phyloP scores from a whole-genome alignment of 2,888 invertebrate genomes.

The Diachrysia chrysitis region DNA sequence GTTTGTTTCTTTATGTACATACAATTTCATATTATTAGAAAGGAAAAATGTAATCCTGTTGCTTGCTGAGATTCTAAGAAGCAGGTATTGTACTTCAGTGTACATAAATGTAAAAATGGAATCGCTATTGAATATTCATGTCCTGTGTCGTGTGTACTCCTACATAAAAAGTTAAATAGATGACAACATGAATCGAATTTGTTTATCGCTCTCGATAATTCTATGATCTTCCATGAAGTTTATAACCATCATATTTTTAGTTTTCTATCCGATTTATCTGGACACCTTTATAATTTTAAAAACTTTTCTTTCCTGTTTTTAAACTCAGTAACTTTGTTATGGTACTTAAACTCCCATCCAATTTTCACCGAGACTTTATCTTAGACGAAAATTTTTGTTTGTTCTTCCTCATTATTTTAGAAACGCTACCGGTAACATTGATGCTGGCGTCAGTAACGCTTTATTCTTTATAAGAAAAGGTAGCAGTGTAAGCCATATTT shows the following conservation, averaged over 20 bases:
- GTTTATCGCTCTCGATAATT: background rate
- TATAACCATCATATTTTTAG: slow-evolving; percentile 3
- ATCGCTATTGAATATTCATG: slow-evolving; percentile 1
- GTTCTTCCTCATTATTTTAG: slow-evolving; percentile 23
- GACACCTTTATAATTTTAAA: slow-evolving; percentile 35
- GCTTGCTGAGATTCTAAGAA: background rate
- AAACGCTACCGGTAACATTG: too few species aligned
- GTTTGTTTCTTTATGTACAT: background rate
- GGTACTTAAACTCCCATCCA: slow-evolving; percentile 32
- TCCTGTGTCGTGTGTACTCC: background rate
- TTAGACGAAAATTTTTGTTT: slow-evolving; percentile 15
- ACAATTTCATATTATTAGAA: background rate
- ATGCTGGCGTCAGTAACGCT: background rate
- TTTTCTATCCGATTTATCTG: slow-evolving; percentile 3
- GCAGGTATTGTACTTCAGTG: background rate
- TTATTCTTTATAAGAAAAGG: background rate
- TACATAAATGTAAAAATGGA: background rate
- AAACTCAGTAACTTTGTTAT: slow-evolving; percentile 34
- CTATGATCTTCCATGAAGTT: background rate
- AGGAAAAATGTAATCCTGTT: background rate
- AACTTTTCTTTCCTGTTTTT: slow-evolving; percentile 27
- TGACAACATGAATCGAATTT: background rate
- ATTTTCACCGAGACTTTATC: slow-evolving; percentile 37
- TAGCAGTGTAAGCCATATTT: background rate
- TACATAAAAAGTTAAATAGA: background rate